A percentile compares a stretch with the other conserved stretches of the same genome.
These are phyloP conservation scores for Drosophila vallismaia DNA, from an alignment of 2,888 invertebrate genomes.

Conservation along the genomic window DNA sequence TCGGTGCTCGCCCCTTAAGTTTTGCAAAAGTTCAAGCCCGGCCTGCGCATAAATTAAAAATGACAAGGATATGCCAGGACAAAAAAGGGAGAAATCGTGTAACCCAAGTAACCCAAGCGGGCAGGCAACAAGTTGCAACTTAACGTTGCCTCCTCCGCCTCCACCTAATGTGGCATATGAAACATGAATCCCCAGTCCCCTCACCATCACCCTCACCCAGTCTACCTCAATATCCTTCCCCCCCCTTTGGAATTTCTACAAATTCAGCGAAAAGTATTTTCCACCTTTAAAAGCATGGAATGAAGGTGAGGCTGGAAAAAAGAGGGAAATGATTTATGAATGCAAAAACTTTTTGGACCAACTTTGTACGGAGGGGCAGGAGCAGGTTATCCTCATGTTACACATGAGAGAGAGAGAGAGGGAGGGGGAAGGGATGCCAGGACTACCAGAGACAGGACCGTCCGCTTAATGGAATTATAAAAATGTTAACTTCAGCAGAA, in stretches of 20 bases:
- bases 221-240: background rate
- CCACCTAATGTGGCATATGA: constrained; percentile 44
- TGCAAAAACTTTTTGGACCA: constrained; percentile 71
- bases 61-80: constrained; percentile 74
- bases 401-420: constrained; percentile 3
- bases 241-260: constrained; percentile 62
- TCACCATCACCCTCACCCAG: too few relatives aligned
- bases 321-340: constrained; percentile 76
- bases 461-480: constrained; percentile 77
- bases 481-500: constrained; percentile 80
- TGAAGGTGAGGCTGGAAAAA: constrained; percentile 28
- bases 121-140: constrained; percentile 67
- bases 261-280: constrained; percentile 79
- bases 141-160: constrained; percentile 43
- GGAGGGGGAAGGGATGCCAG: background rate
- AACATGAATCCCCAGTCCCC: too few relatives aligned
- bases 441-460: constrained; percentile 32
- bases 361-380: constrained; percentile 52
- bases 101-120: constrained; percentile 52
- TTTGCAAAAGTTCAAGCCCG: constrained; percentile 40
- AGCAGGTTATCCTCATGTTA: constrained; percentile 61
- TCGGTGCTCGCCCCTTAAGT: constrained; percentile 22
- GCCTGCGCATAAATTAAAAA: constrained; percentile 54
- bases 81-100: constrained; percentile 18
- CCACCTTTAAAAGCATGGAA: constrained; percentile 66